phyloP scores from a whole-genome alignment of 1,140 invertebrate species.

The Formica exsecta region DNA sequence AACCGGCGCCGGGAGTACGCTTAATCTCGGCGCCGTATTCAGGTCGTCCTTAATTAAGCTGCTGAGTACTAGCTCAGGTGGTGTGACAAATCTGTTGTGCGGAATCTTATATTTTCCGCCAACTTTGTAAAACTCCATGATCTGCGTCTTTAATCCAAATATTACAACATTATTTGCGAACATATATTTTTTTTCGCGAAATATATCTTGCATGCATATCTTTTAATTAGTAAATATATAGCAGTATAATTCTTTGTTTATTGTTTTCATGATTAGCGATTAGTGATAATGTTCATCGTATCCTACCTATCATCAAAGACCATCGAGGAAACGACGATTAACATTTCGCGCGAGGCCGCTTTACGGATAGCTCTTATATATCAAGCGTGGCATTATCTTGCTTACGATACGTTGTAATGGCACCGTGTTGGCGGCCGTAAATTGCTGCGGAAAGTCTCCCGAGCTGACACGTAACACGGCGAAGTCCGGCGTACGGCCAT shows the following conservation, averaged over 20 bases:
- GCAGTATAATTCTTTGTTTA: background rate
- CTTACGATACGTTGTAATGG: conserved; percentile 71
- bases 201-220: background rate
- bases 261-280: background rate
- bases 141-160: background rate
- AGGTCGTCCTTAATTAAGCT: conserved; percentile 75
- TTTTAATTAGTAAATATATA: background rate
- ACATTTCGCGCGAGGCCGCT: conserved; percentile 46
- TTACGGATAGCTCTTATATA: conserved; percentile 38
- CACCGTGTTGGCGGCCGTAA: conserved; percentile 75
- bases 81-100: conserved; percentile 26
- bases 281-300: background rate
- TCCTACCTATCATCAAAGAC: background rate
- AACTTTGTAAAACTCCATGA: background rate
- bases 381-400: conserved; percentile 66
- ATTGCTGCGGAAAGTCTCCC: conserved; percentile 75
- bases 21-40: conserved; percentile 70
- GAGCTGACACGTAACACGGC: conserved; percentile 78
- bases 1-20: conserved; percentile 56
- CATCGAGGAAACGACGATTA: conserved; percentile 22
- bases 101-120: background rate
- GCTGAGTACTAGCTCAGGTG: conserved; percentile 25
- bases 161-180: too few relatives aligned
- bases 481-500: conserved; percentile 72
- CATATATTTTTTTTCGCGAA: background rate